Conservation (phyloP, 2,797 vertebrate species). For the Platyrinchus mystaceus region DNA sequence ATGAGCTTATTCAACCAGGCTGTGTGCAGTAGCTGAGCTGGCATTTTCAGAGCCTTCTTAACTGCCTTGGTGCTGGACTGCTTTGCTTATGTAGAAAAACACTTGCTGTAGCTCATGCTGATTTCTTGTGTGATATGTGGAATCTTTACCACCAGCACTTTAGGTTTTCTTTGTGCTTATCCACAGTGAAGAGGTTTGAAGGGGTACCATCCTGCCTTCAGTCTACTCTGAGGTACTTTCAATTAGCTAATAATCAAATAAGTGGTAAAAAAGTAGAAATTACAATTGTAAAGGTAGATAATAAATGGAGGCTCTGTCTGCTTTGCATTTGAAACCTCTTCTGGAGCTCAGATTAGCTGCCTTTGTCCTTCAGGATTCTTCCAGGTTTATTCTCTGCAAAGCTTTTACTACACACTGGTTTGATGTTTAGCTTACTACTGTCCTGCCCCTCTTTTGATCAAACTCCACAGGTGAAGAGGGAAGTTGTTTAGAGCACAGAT, state of each 20-base stretch:
- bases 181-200: background rate
- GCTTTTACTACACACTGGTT: background rate
- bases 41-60: background rate
- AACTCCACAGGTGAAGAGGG: background rate
- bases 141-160: background rate
- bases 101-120: background rate
- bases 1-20: constrained; percentile 23
- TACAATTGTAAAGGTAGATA: accelerated
- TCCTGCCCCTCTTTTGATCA: background rate
- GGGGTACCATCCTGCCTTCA: background rate
- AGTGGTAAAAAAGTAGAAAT: background rate
- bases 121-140: background rate
- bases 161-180: background rate
- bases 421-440: background rate
- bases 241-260: background rate
- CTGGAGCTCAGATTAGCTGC: background rate
- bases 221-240: background rate
- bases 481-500: background rate
- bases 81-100: background rate
- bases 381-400: background rate
- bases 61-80: background rate
- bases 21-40: constrained; percentile 2
- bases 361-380: background rate
- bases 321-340: background rate
- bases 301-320: background rate